Evolutionary conservation across 2,888 invertebrate species (phyloP).

Genomic region (Stenurella melanura): DNA sequence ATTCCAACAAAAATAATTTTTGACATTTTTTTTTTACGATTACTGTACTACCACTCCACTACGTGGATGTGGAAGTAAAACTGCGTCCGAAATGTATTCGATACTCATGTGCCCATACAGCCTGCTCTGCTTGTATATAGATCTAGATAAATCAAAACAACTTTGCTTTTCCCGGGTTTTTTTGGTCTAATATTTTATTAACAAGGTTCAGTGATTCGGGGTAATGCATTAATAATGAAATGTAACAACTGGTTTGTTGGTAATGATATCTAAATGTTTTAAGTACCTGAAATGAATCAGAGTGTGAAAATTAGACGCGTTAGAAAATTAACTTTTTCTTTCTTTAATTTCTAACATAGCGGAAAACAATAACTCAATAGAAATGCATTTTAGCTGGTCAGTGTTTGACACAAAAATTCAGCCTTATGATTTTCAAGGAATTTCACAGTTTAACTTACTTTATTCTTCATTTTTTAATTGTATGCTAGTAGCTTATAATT

Average conservation of each 20-base stretch:
- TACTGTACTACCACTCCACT: no score
- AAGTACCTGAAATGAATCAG: neutral
- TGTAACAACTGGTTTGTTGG: neutral
- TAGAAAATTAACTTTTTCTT: conserved; percentile 1
- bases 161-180: neutral
- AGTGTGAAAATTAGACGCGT: conserved; percentile 7
- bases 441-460: no score
- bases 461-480: no score
- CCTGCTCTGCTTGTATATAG: no score
- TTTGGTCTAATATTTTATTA: conserved; percentile 3
- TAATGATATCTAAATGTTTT: neutral
- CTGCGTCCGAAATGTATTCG: no score
- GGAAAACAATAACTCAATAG: neutral
- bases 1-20: no score
- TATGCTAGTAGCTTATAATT: no score
- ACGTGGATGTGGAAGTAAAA: no score
- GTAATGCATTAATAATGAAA: conserved; percentile 3
- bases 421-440: no score
- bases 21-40: no score
- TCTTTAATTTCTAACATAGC: neutral
- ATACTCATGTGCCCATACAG: no score
- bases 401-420: no score
- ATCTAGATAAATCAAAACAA: neutral
- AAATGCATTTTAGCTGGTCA: neutral
- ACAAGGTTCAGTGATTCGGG: neutral